A percentile compares a stretch with the other conserved stretches of the same genome.
Conservation (phyloP, 2,888 invertebrate genomes). For the Aproaerema taeniolella region DNA sequence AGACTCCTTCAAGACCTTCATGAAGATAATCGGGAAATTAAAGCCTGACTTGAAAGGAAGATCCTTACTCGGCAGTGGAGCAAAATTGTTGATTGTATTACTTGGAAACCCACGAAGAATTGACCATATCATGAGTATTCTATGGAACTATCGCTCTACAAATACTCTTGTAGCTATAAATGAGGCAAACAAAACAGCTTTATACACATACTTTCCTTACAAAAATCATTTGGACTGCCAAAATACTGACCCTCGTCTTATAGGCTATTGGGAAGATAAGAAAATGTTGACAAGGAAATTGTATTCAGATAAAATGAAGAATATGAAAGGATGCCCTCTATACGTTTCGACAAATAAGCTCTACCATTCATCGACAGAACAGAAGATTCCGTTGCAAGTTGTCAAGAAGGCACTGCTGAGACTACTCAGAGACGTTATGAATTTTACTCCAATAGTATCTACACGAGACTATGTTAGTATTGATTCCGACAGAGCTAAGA, state of each 20-base stretch:
- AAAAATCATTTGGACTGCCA: slow-evolving; percentile 44
- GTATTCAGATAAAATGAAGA: slow-evolving; percentile 48
- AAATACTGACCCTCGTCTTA: slow-evolving; percentile 37
- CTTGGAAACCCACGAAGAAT: slow-evolving; percentile 34
- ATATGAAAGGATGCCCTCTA: slow-evolving; percentile 52
- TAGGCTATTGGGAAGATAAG: slow-evolving; percentile 34
- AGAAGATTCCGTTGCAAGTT: slow-evolving; percentile 45
- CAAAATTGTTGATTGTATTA: slow-evolving; percentile 43
- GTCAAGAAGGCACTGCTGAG: slow-evolving; percentile 43
- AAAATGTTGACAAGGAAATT: slow-evolving; percentile 23
- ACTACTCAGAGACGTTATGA: slow-evolving; percentile 44
- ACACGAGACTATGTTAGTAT: slow-evolving; percentile 49
- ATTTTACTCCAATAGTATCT: slow-evolving; percentile 49
- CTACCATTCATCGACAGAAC: slow-evolving; percentile 39
- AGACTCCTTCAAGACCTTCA: slow-evolving; percentile 40
- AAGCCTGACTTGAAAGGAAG: slow-evolving; percentile 50
- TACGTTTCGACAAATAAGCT: slow-evolving; percentile 56
- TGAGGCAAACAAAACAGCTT: slow-evolving; percentile 27
- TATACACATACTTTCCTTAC: slow-evolving; percentile 50
- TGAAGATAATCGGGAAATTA: slow-evolving; percentile 33
- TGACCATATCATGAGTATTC: slow-evolving; percentile 35
- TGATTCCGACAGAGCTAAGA: slow-evolving; percentile 46
- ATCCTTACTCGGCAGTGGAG: slow-evolving; percentile 39
- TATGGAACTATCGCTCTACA: slow-evolving; percentile 46
- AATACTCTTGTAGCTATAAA: slow-evolving; percentile 39